A percentile compares a stretch with the other conserved stretches of the same genome.
Evolutionary conservation across 2,113 vertebrate species (phyloP).

Genomic region (Pyrgilauda ruficollis): DNA sequence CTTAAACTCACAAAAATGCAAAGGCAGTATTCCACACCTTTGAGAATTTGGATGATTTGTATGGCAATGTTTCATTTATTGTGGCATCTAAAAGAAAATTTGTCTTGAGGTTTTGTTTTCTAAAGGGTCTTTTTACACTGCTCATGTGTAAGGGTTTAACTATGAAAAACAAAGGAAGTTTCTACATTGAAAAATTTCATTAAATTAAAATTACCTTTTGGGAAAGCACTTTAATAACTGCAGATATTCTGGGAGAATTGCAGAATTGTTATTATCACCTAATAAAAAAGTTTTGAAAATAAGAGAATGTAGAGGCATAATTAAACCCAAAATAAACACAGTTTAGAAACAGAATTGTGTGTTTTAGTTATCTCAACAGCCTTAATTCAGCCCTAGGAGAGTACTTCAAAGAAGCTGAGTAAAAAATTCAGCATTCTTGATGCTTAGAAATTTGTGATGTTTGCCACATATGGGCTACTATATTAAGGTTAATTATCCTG

Average conservation of each 20-base stretch:
- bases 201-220: not conserved
- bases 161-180: not conserved
- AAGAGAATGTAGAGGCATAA: not conserved
- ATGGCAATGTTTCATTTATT: not conserved
- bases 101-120: not conserved
- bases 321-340: slow-evolving; percentile 6
- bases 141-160: not conserved
- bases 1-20: not conserved
- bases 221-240: slow-evolving; percentile 11
- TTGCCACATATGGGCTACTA: not conserved
- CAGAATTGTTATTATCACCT: not conserved
- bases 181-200: not conserved
- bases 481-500: not conserved
- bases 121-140: not conserved
- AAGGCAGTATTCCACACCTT: not conserved
- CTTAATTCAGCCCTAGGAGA: not conserved
- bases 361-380: not conserved
- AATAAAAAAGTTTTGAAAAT: not conserved
- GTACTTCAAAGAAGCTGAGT: not conserved
- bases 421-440: not conserved
- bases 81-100: not conserved
- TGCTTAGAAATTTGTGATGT: not conserved
- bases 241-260: not conserved
- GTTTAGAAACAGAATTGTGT: not conserved
- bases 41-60: not conserved